Conservation (phyloP, 2,113 vertebrate genomes). For the Pontoporia blainvillei region DNA sequence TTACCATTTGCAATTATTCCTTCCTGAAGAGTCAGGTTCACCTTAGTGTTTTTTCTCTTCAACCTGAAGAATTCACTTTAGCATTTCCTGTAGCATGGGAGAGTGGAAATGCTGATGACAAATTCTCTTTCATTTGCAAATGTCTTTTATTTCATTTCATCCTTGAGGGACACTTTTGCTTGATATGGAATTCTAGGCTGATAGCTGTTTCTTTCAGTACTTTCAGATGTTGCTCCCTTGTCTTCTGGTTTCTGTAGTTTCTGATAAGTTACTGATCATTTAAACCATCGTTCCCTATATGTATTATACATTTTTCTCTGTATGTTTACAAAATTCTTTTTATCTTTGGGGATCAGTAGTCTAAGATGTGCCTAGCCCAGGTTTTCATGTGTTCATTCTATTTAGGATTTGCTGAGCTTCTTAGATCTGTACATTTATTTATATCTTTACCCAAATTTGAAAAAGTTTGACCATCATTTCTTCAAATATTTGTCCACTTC, state of each 20-base stretch:
- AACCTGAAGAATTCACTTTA: background rate
- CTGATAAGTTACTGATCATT: background rate
- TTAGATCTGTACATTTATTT: background rate
- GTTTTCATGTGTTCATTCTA: background rate
- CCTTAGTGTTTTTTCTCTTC: background rate
- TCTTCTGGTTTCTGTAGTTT: background rate
- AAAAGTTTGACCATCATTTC: background rate
- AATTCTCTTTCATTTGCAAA: background rate
- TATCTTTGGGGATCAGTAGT: background rate
- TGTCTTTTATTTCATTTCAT: background rate
- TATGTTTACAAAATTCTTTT: background rate
- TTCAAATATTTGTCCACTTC: background rate
- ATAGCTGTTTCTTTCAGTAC: background rate
- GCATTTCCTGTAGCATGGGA: background rate
- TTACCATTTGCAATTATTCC: background rate
- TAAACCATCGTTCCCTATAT: background rate
- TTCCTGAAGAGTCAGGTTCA: background rate
- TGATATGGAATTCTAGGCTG: background rate
- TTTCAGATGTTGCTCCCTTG: background rate
- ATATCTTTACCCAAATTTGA: background rate
- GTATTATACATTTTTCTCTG: background rate
- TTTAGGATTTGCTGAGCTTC: background rate
- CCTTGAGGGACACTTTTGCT: background rate
- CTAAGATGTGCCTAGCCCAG: background rate
- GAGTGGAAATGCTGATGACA: background rate